Base-by-base conservation (phyloP, 1,140 invertebrate genomes). In the Hyposmocoma kahamanoa region DNA sequence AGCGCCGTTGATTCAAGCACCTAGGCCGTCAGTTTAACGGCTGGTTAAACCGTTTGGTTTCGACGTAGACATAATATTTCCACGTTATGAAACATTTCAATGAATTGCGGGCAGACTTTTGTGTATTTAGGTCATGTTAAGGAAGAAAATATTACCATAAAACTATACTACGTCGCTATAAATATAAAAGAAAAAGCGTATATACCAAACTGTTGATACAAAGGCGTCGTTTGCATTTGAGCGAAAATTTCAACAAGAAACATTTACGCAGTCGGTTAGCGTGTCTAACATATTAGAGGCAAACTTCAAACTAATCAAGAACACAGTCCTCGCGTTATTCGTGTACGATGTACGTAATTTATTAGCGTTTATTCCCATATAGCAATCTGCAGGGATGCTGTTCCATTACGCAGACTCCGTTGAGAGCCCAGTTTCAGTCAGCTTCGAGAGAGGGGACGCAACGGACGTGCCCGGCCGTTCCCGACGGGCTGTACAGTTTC, bases 401-500 rank as follows among this genome's bases (percentile, higher is more conserved):
- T 74, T 59, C 80, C 67, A 81, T 76, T 84, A 85, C 82, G 82
- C 82, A 85, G 82, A 85, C 82, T 85, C 82, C 82, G 75, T 62
- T 42, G 68, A 75, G 77, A 80, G 75, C 72, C 62, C 70, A 70
- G 73, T 66, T 74, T 72, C 76, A 85, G 79, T 85, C 61, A 72
- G 76, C 62, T 72, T 58, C 67, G 67, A 62, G 72, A 79, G 69
- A 55, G 66, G 62, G 64, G 48, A 68, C 67, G 67, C 48, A 47
- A 24, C 70, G 66, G 81, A 65, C 79, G 81, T 65, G 71, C 71
- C 64, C 66, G 53, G 59, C 43, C 45, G 62, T 51, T 59, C 50
- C 54, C 52, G 42, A 20, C 19, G 19, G 2, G 18, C 38, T 9
- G 20, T 3, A 20, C 1, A 41, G 1, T 34, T 10, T 41, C 38